Percentiles rank a stretch among this genome's conserved stretches.
phyloP scores from a whole-genome alignment of 2,113 vertebrate genomes.

The Malaclemys terrapin region DNA sequence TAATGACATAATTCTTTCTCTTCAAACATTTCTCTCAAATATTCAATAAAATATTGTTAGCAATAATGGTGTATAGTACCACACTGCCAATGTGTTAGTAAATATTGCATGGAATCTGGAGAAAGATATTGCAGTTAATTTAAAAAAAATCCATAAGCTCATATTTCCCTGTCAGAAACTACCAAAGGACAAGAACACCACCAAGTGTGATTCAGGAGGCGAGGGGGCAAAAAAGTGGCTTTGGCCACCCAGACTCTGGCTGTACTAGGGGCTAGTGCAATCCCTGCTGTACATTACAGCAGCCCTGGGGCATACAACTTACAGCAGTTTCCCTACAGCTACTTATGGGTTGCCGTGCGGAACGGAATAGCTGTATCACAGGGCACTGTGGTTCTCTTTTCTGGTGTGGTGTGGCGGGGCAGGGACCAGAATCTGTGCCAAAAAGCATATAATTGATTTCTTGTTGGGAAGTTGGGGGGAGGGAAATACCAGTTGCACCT shows the following conservation, averaged over 20 bases:
- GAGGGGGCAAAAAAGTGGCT: neutral
- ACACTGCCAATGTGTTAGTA: neutral
- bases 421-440: neutral
- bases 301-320: neutral
- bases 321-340: neutral
- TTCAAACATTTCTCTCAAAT: neutral
- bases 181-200: neutral
- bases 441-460: neutral
- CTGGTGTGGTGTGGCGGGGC: neutral
- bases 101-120: neutral
- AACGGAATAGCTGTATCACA: neutral
- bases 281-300: neutral
- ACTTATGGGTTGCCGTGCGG: neutral
- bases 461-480: neutral
- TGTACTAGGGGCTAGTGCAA: neutral
- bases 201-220: neutral
- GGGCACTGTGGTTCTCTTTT: neutral
- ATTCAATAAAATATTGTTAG: neutral
- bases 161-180: neutral
- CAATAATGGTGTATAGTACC: neutral
- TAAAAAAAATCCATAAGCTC: neutral
- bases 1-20: neutral
- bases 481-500: accelerated
- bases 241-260: neutral
- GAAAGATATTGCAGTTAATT: neutral